These are phyloP conservation scores for Eilema griseolum DNA, from an alignment of 2,888 invertebrate species.

Conservation along the genomic window DNA sequence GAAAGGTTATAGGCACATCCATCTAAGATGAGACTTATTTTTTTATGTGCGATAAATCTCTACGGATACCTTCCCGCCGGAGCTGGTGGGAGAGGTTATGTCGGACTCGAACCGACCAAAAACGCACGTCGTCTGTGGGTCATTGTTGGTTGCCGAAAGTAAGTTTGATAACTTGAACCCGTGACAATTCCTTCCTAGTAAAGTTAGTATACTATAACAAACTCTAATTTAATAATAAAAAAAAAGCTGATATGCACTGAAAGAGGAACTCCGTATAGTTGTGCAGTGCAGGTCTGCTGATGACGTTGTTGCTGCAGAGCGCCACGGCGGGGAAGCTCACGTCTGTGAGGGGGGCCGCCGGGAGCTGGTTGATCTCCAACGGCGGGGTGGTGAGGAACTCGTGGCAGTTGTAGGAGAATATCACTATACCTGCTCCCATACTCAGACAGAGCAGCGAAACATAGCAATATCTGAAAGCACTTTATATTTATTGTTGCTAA, in stretches of 20 bases:
- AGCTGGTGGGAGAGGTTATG: too few species aligned
- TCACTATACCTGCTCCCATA: slow-evolving; percentile 18
- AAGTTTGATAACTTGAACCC: too few species aligned
- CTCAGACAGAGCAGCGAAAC: neutral
- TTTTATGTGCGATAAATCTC: too few species aligned
- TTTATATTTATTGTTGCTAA: neutral
- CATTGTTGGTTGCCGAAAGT: too few species aligned
- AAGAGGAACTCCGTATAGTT: slow-evolving; percentile 31
- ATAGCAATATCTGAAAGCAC: slow-evolving; percentile 8
- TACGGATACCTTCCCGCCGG: too few species aligned
- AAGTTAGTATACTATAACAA: neutral
- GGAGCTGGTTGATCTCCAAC: slow-evolving; percentile 30
- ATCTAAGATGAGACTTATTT: too few species aligned
- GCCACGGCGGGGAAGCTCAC: slow-evolving; percentile 88
- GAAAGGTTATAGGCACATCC: too few species aligned
- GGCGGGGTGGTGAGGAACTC: slow-evolving; percentile 21
- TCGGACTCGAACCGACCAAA: too few species aligned
- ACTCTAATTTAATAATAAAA: neutral
- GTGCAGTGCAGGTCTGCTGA: slow-evolving; percentile 28
- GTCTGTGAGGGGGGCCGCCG: slow-evolving; percentile 64
- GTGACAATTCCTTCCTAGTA: neutral
- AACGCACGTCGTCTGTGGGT: too few species aligned
- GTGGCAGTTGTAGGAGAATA: slow-evolving; percentile 8
- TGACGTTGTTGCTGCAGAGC: slow-evolving; percentile 73
- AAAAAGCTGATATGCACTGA: slow-evolving; percentile 12